Base-by-base conservation (phyloP, 30 jellyfish, hydroid and myxozoan species). In the Phacellophora camtschatica region DNA sequence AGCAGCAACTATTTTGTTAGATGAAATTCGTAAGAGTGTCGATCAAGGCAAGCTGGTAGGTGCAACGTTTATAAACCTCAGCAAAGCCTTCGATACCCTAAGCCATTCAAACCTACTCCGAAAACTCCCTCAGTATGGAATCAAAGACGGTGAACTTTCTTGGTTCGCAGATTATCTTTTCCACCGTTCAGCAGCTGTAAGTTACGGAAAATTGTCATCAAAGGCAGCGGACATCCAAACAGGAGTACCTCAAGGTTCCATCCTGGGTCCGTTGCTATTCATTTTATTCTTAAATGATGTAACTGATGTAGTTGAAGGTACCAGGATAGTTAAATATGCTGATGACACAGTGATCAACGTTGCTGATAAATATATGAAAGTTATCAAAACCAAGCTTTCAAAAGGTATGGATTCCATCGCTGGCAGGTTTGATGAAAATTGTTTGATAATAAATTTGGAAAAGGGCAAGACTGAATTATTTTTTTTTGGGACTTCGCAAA, bases 321-420 rank as follows among this genome's bases (percentile, higher is more conserved):
- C 89, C 74, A 59, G 59, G 81, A 56, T 77, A 34, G 81, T 77
- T 57, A 80, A 80, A 58, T 65, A 80, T 80, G 91, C 91, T 65
- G 85, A 80, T 50, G 91, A 80, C 64, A 64, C 91, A 27, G 91
- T 80, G 85, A 48, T 64, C 48, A 62, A 63, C 55, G 82, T 63
- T 37, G 90, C 90, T 41, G 90, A 80, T 66, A 80, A 50, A 62
- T 66, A 80, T 66, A 3, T 80, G n/a, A 50, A 45, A n/a, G 84
- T 62, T 0, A 80, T 80, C 62, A 80, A 80, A 0, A 11, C 75
- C 64, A 64, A 62, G 82, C 90, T 77, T 33, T 58, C 90, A 59
- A 23, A 77, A 34, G 74, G 56, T 56, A 77, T 77, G 73, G 84
- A 77, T 23, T 59, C 90, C 10, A 41, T 77, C 37, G 43, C 66